A percentile compares a stretch with the other conserved stretches of the same genome.
These are phyloP conservation scores for Datnioides undecimradiatus DNA, from an alignment of 2,113 vertebrate species.

Conservation along the genomic window DNA sequence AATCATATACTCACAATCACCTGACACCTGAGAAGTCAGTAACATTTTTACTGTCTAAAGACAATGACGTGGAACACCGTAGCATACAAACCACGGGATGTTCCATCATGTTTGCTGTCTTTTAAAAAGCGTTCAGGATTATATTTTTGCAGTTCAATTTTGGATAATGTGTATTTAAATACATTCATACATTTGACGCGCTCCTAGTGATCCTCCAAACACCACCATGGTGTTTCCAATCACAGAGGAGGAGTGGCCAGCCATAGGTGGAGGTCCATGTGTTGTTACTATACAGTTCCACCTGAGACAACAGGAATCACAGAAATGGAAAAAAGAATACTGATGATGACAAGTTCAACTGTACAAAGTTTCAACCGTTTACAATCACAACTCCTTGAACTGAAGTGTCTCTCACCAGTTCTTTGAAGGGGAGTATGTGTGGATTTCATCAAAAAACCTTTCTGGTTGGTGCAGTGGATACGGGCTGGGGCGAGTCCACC, in stretches of 20 bases:
- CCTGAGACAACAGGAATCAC: constrained; percentile 78
- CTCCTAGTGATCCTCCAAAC: constrained; percentile 96
- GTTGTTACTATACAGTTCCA: constrained; percentile 99
- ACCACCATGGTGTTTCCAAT: constrained; percentile 96
- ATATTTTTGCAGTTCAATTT: not conserved
- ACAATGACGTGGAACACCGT: not conserved
- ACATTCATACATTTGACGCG: constrained; percentile 92
- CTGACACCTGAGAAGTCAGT: not conserved
- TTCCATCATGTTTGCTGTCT: not conserved
- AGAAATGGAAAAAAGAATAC: not conserved
- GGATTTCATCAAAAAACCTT: constrained; percentile 98
- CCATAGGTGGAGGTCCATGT: constrained; percentile 97
- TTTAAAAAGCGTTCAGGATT: not conserved
- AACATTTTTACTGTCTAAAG: not conserved
- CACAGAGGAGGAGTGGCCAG: constrained; percentile 97
- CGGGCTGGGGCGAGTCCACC: constrained; percentile 97
- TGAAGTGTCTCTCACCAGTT: constrained; percentile 89
- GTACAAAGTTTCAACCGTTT: not conserved
- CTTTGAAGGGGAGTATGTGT: constrained; percentile 98
- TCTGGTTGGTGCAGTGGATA: constrained; percentile 98
- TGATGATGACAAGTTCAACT: not conserved
- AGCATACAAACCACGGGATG: not conserved
- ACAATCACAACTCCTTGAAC: not conserved
- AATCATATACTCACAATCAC: not conserved
- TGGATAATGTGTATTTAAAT: not conserved